These are phyloP conservation scores for Chelonus insularis DNA, from an alignment of 1,140 invertebrate species.

Conservation along the genomic window DNA sequence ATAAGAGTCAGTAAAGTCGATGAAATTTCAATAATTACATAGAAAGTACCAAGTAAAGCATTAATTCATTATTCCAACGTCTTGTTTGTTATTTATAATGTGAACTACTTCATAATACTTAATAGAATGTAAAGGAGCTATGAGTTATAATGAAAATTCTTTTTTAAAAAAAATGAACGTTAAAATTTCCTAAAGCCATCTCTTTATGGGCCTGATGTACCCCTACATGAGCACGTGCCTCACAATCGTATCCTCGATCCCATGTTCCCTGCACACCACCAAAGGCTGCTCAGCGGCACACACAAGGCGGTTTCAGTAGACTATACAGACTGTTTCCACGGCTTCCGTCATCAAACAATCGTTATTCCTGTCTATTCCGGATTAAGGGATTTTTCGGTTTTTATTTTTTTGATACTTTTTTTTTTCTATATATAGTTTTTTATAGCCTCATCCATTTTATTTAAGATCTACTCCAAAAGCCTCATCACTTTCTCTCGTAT, in stretches of 20 bases:
- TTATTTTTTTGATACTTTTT: background rate
- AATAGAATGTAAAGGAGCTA: background rate
- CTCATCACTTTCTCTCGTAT: too few species aligned
- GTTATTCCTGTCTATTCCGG: constrained; percentile 56
- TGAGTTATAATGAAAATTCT: too few species aligned
- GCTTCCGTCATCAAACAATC: constrained; percentile 54
- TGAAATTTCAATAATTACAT: background rate
- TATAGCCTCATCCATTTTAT: background rate
- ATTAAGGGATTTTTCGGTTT: constrained; percentile 49
- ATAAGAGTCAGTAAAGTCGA: background rate
- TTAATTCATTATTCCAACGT: too few species aligned
- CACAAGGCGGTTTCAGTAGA: constrained; percentile 42
- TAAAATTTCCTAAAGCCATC: background rate
- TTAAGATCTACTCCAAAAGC: too few species aligned
- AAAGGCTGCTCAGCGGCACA: background rate
- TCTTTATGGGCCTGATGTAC: constrained; percentile 16
- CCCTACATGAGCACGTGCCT: constrained; percentile 42
- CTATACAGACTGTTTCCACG: constrained; percentile 20
- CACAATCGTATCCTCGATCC: constrained; percentile 20
- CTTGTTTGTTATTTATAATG: too few species aligned
- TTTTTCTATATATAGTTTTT: background rate
- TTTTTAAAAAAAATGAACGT: background rate
- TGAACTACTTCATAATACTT: too few species aligned
- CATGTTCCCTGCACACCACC: constrained; percentile 7
- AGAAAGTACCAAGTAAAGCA: background rate